phyloP scores from a whole-genome alignment of 2,888 invertebrate species.

The Epistrophe grossulariae region DNA sequence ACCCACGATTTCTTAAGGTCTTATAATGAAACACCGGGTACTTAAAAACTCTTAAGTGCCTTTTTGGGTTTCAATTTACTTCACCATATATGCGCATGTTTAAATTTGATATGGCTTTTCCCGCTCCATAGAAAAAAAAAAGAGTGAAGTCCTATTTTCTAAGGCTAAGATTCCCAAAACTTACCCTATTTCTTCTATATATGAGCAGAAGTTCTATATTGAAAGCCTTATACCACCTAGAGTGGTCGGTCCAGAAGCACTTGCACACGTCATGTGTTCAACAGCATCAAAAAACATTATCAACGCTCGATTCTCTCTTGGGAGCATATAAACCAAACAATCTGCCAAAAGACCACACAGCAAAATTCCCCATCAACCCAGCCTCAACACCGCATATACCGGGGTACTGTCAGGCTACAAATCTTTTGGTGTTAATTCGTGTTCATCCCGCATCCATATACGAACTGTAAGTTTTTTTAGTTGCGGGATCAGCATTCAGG shows the following conservation, averaged over 20 bases:
- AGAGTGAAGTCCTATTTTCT: too few species aligned
- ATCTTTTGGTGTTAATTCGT: slow-evolving; percentile 69
- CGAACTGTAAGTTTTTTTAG: slow-evolving; percentile 1
- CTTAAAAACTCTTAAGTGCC: too few species aligned
- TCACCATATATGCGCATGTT: too few species aligned
- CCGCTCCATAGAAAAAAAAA: too few species aligned
- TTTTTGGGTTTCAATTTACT: too few species aligned
- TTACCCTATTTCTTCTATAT: slow-evolving; percentile 36
- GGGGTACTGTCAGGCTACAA: slow-evolving; percentile 43
- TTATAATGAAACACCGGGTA: too few species aligned
- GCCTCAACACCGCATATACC: slow-evolving; percentile 3
- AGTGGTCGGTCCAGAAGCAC: slow-evolving; percentile 60
- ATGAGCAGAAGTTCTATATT: not conserved
- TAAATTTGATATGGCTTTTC: too few species aligned
- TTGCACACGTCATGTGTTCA: slow-evolving; percentile 56
- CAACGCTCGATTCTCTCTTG: slow-evolving; percentile 18
- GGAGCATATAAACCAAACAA: slow-evolving; percentile 51
- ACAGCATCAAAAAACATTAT: slow-evolving; percentile 32
- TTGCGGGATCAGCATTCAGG: slow-evolving; percentile 38
- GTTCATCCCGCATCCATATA: slow-evolving; percentile 53
- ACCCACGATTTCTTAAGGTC: too few species aligned
- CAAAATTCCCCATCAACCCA: slow-evolving; percentile 17
- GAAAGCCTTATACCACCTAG: slow-evolving; percentile 28
- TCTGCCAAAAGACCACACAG: slow-evolving; percentile 56
- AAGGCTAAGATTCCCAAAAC: not conserved